Conservation (phyloP, 2,113 vertebrate genomes). For the Myrmecobius fasciatus region DNA sequence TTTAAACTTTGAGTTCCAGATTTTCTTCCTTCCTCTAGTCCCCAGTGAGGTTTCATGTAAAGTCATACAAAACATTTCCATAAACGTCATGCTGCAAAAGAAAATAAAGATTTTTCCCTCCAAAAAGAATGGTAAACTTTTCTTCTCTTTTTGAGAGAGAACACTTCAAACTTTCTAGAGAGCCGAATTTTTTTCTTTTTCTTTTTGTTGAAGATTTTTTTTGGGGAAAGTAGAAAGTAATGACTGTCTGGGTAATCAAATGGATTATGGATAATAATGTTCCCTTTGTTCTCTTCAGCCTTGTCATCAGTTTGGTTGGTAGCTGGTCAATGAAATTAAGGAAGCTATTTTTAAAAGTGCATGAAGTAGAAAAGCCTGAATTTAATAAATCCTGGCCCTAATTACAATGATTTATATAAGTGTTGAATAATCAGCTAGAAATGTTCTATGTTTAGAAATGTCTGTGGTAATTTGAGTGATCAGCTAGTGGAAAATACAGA, state of each 20-base stretch:
- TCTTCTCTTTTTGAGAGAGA: neutral
- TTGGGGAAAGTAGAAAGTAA: constrained; percentile 26
- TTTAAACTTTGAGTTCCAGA: no score
- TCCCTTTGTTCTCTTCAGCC: constrained; percentile 36
- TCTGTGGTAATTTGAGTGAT: constrained; percentile 34
- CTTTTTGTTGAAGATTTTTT: neutral
- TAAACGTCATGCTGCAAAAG: no score
- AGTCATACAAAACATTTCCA: no score
- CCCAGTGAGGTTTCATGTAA: no score
- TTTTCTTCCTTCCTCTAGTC: no score
- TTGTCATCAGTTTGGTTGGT: constrained; percentile 53
- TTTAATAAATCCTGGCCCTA: constrained; percentile 60
- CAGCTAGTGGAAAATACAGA: constrained; percentile 17
- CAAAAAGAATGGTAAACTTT: constrained; percentile 1
- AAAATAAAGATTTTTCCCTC: no score
- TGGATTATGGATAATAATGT: constrained; percentile 35
- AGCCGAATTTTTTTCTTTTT: neutral
- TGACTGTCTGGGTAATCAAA: constrained; percentile 11
- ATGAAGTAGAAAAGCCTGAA: constrained; percentile 63
- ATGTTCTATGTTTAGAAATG: constrained; percentile 41
- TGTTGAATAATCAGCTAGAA: constrained; percentile 40
- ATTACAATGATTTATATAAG: constrained; percentile 57
- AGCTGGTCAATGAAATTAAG: constrained; percentile 56
- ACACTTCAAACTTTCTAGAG: neutral
- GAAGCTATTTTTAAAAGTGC: constrained; percentile 57